Percentiles rank a stretch among this genome's conserved stretches.
These are phyloP conservation scores for Leucoma salicis DNA, from an alignment of 2,888 invertebrate species.

Conservation along the genomic window DNA sequence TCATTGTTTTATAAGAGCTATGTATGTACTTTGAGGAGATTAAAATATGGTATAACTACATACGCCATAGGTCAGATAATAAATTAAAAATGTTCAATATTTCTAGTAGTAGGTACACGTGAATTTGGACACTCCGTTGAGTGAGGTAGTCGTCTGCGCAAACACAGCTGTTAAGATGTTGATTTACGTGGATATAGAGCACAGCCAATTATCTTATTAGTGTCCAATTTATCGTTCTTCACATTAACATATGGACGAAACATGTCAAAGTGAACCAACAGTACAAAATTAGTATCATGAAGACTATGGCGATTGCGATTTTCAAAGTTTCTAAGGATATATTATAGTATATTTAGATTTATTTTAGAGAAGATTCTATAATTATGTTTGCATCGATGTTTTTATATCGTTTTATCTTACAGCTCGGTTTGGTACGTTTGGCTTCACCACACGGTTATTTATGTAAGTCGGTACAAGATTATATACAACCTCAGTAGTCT, in stretches of 20 bases:
- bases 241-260: constrained; percentile 72
- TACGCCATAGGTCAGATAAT: constrained; percentile 22
- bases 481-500: too few species aligned
- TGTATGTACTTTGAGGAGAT: constrained; percentile 14
- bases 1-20: constrained; percentile 7
- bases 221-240: constrained; percentile 77
- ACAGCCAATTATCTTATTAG: constrained; percentile 80
- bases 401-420: too few species aligned
- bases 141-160: constrained; percentile 36
- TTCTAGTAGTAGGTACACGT: constrained; percentile 25
- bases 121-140: constrained; percentile 43
- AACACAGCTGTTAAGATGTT: constrained; percentile 74
- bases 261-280: constrained; percentile 41
- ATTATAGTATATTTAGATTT: not conserved
- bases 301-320: too few species aligned
- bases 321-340: not conserved
- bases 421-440: too few species aligned
- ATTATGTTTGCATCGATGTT: too few species aligned
- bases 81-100: constrained; percentile 25
- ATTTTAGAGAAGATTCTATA: too few species aligned
- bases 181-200: constrained; percentile 76
- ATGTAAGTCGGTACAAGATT: too few species aligned
- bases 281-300: too few species aligned
- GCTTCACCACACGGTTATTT: too few species aligned
- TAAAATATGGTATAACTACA: constrained; percentile 16